Percentiles rank a stretch among this genome's conserved stretches.
These are phyloP conservation scores for Leptobrachium leishanense DNA, from an alignment of 2,113 vertebrate species.

Conservation along the genomic window DNA sequence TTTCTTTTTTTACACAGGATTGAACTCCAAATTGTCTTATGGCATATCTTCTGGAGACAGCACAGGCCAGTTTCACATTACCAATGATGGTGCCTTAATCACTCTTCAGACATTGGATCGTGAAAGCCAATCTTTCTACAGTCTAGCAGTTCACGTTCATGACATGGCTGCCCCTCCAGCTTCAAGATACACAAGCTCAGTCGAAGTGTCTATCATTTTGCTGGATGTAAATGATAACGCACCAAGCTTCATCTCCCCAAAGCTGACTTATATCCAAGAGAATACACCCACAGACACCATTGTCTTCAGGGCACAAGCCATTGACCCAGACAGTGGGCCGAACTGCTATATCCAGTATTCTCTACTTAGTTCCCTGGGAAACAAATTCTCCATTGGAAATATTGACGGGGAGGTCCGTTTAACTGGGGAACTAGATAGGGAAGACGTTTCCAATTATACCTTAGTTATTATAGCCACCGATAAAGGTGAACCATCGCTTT, in stretches of 20 bases:
- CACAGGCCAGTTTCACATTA: slow-evolving; percentile 76
- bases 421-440: slow-evolving; percentile 86
- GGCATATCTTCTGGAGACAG: slow-evolving; percentile 87
- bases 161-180: slow-evolving; percentile 75
- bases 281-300: slow-evolving; percentile 87
- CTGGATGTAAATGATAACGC: slow-evolving; percentile 92
- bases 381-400: slow-evolving; percentile 84
- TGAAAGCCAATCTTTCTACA: slow-evolving; percentile 94
- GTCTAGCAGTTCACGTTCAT: slow-evolving; percentile 82
- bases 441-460: slow-evolving; percentile 85
- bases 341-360: slow-evolving; percentile 96
- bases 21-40: slow-evolving; percentile 81
- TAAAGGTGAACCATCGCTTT: slow-evolving; percentile 86
- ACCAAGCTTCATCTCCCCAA: slow-evolving; percentile 83
- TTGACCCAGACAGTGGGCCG: slow-evolving; percentile 88
- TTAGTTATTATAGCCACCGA: slow-evolving; percentile 87
- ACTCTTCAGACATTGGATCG: slow-evolving; percentile 79
- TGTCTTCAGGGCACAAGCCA: slow-evolving; percentile 82
- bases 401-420: slow-evolving; percentile 85
- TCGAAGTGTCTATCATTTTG: slow-evolving; percentile 92
- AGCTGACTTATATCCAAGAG: slow-evolving; percentile 86
- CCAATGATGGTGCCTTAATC: slow-evolving; percentile 72
- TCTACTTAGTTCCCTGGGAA: slow-evolving; percentile 70
- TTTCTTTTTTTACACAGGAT: slow-evolving; percentile 67
- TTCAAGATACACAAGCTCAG: slow-evolving; percentile 81